Evolutionary conservation across 2,113 vertebrate species (phyloP).

Genomic region (Dryoscopus gambensis): DNA sequence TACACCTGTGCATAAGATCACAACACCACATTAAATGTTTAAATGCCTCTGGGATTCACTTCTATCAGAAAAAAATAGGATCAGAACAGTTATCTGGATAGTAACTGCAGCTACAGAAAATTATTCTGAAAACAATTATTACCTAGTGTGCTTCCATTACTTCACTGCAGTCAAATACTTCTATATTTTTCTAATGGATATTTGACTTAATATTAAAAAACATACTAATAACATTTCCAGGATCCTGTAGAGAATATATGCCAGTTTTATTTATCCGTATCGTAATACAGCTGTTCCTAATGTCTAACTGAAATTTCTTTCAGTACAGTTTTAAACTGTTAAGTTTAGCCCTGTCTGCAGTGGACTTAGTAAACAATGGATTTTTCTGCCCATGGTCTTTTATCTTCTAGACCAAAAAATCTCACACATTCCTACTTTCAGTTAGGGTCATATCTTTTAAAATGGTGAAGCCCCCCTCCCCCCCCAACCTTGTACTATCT

Average conservation of each 20-base stretch:
- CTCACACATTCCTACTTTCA: not conserved
- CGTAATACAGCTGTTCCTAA: not conserved
- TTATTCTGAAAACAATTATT: not conserved
- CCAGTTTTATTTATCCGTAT: not conserved
- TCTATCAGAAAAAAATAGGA: not conserved
- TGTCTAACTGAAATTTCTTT: not conserved
- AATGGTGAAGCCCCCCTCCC: accelerated
- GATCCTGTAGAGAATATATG: not conserved
- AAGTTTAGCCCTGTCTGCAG: not conserved
- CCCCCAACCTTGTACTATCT: not conserved
- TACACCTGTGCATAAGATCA: not conserved
- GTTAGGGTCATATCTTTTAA: not conserved
- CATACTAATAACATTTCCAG: not conserved
- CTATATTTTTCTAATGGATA: not conserved
- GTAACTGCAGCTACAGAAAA: not conserved
- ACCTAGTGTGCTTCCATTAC: not conserved
- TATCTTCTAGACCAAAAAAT: not conserved
- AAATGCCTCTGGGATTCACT: not conserved
- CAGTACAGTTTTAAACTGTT: not conserved
- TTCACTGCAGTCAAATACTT: not conserved
- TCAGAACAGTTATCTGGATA: not conserved
- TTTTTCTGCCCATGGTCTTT: not conserved
- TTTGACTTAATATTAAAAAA: not conserved
- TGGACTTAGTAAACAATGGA: not conserved
- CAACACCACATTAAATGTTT: not conserved